Base-by-base conservation (phyloP, 2,797 vertebrate species). In the Mormyrus proboscirostris region DNA sequence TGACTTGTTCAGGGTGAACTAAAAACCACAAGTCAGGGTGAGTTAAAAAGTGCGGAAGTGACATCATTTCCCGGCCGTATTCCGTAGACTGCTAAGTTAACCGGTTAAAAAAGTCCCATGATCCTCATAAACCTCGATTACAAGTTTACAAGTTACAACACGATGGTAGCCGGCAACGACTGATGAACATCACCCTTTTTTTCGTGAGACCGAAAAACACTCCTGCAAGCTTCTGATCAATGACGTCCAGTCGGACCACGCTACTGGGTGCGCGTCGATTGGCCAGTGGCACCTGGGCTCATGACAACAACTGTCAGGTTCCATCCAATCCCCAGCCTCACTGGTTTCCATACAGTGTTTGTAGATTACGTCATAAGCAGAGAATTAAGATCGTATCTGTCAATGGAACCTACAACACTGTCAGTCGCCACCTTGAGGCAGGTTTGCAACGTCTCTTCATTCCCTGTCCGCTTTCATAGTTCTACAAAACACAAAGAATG, bases 231-330 rank as follows among this genome's bases (percentile, higher is more conserved):
- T 96, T 97, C 97, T 97, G 97, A 97, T 97, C 95, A 91, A 89
- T 96, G 97, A 99, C 98, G 98, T 95, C 92, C 96, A 93, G 97
- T 99, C 98, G 98, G 97, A 94, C 98, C 98, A 99, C 95, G 96
- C 94, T 90, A 91, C 92, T 95, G 90, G 41, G 91, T 86, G 33
- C 65, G 1, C 83, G 90, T 79, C 91, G 22, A 98, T 99, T 99
- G 97, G 98, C n/a, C 89, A 6, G n/a, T 0, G 51, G 1, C 2
- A 89, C 88, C 97, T 97, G 97, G 97, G 96, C 97, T 96, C 96
- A 98, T 96, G 97, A 97, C 97, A 96, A 97, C 96, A 95, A 96
- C 91, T 44, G 90, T 62, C 12, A 0, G 25, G 10, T 89, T 1
- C 88, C 0, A 41, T 22, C 96, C 95, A 96, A 96, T 97, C 94